These are phyloP conservation scores for Rhagoletis pomonella DNA, from an alignment of 1,140 invertebrate genomes.

Conservation along the genomic window DNA sequence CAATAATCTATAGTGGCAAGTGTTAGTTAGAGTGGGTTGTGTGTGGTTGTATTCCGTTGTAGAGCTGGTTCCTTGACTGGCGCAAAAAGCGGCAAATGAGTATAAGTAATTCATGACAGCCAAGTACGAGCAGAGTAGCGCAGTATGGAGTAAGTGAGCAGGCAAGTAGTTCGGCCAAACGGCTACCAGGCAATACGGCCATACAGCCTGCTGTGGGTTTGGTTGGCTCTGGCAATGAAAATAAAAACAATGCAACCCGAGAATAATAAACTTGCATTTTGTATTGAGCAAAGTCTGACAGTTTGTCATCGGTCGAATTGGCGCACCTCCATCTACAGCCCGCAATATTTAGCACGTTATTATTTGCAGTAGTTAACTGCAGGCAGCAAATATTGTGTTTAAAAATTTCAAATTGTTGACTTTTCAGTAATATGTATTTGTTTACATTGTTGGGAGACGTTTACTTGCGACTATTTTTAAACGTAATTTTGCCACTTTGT, in stretches of 20 bases:
- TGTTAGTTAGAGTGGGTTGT: background rate
- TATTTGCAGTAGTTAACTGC: background rate
- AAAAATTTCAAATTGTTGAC: constrained; percentile 9
- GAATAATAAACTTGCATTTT: background rate
- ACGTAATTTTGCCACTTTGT: background rate
- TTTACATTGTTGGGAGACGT: background rate
- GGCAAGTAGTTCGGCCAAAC: constrained; percentile 9
- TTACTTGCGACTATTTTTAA: background rate
- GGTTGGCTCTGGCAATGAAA: constrained; percentile 12
- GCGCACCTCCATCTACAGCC: background rate
- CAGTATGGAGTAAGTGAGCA: background rate
- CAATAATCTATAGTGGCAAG: background rate
- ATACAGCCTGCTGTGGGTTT: constrained; percentile 32
- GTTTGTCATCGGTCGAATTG: background rate
- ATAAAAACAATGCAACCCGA: background rate
- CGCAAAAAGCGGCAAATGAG: background rate
- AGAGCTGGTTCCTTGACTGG: constrained; percentile 34
- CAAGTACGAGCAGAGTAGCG: background rate
- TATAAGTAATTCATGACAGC: background rate
- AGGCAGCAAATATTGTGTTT: too few species aligned
- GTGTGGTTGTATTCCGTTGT: background rate
- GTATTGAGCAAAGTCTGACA: background rate
- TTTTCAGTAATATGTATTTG: background rate
- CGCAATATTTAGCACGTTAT: constrained; percentile 33
- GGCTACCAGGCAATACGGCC: background rate